phyloP scores from a whole-genome alignment of 2,113 vertebrate genomes.

The Oreotragus oreotragus region DNA sequence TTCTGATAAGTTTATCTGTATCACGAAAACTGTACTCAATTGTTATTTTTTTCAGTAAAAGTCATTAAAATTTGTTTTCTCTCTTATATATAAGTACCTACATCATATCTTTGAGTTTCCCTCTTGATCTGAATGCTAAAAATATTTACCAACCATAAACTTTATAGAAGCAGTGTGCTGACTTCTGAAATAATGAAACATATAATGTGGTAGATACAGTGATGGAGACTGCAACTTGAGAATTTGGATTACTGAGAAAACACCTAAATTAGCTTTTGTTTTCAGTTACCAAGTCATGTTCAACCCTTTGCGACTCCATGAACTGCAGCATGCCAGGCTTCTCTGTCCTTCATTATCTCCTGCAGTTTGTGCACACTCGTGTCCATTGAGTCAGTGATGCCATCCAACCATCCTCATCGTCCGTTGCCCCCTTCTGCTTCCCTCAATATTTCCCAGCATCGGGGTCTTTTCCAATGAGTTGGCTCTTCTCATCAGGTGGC shows the following conservation, averaged over 20 bases:
- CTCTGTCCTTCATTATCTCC: neutral
- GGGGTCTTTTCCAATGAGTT: neutral
- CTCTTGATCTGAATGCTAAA: neutral
- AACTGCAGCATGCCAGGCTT: neutral
- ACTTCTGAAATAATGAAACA: neutral
- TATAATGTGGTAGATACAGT: neutral
- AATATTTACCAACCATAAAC: slow-evolving; percentile 1
- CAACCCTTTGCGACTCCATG: neutral
- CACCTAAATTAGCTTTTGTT: neutral
- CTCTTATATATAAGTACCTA: neutral
- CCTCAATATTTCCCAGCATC: neutral
- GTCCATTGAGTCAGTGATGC: neutral
- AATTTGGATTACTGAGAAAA: neutral
- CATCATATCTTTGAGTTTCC: neutral
- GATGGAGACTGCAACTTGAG: neutral
- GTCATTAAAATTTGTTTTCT: neutral
- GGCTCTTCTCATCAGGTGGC: neutral
- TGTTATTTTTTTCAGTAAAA: neutral
- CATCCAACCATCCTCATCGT: neutral
- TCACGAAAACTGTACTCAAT: neutral
- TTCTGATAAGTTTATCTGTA: neutral
- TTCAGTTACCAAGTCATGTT: neutral
- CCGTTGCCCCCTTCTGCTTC: neutral
- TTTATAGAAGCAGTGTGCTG: neutral
- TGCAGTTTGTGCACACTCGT: neutral